Evolutionary conservation across 2,888 invertebrate genomes (phyloP), one percentile per base, ranked within the genome.

Genomic region (Macrosoma leucophasiata): DNA sequence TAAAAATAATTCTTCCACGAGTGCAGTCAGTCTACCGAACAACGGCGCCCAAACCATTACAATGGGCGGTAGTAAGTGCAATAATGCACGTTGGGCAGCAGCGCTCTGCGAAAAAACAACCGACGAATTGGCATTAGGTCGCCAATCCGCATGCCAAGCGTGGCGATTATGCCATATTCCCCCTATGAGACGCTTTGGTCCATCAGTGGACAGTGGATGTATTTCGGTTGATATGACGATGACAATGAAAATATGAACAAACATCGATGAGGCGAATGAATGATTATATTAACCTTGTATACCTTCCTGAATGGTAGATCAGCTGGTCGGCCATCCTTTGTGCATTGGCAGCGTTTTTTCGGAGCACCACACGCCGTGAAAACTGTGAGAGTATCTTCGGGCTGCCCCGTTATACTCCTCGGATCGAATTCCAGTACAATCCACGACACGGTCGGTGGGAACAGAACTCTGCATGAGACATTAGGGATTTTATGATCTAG

Each of bases 361-460:
- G 81, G 79, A 1, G 64, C 62, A 2, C 81, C 81, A 3, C 75
- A 77, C 14, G 70, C 71, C 1, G 78, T 79, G 53, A 69, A 85
- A 5, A 94, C 81, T 29, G 93, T 90, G 5, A 94, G 71, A 9
- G 92, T 91, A 77, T 98, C 98, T 76, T 98, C 98, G 0, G 93
- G 90, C 75, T 97, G 98, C 1, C 93, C 94, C 0, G 97, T 97
- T 30, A 95, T 91, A 69, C 96, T 97, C 40, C 93, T 90, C 0
- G 93, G 88, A 64, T 97, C 97, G 78, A 98, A 97, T 77, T 98
- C 97, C 3, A 98, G 77, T 8, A 94, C 93, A 61, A 98, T 86
- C 94, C 97, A 97, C 46, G 94, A 92, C 1, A 98, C 95, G 46
- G 88, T 88, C 2, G 91, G 85, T 0, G 97, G 96, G 75, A 98